Evolutionary conservation across 1,140 invertebrate species (phyloP).

Genomic region (Asobara japonica): DNA sequence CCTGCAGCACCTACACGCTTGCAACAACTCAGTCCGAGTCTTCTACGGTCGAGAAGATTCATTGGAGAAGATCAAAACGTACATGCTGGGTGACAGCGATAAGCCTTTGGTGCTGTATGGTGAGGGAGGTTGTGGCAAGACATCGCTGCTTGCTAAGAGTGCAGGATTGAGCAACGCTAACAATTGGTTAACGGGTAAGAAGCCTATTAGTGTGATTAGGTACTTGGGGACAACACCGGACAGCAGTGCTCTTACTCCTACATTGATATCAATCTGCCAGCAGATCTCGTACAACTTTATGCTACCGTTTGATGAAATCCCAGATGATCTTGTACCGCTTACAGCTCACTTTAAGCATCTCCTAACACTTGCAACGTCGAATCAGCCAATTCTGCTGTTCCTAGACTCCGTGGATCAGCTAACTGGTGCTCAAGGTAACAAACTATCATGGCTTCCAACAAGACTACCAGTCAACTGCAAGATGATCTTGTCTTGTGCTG

Average conservation of each 20-base stretch:
- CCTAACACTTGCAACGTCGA: conserved; percentile 79
- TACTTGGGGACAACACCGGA: conserved; percentile 98
- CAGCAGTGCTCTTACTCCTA: conserved; percentile 92
- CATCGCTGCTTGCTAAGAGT: conserved; percentile 92
- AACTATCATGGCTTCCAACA: conserved; percentile 96
- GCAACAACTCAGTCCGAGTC: conserved; percentile 94
- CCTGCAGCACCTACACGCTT: conserved; percentile 95
- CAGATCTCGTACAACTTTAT: conserved; percentile 97
- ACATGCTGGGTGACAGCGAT: conserved; percentile 86
- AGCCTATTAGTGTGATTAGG: conserved; percentile 88
- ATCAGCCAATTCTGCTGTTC: conserved; percentile 88
- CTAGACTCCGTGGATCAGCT: conserved; percentile 95
- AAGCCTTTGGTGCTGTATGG: conserved; percentile 95
- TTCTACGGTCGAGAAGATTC: conserved; percentile 94
- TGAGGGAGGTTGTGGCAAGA: conserved; percentile 97
- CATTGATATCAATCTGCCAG: conserved; percentile 94
- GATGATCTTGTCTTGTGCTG: conserved; percentile 91
- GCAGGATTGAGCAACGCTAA: conserved; percentile 77
- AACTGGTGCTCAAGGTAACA: conserved; percentile 94
- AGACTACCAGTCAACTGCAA: conserved; percentile 90
- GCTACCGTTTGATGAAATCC: conserved; percentile 91
- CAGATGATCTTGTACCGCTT: conserved; percentile 94
- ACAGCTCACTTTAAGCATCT: conserved; percentile 96
- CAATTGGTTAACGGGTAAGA: conserved; percentile 77
- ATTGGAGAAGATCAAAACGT: conserved; percentile 82